Conservation (phyloP, 2,888 invertebrate species). For the Drosophila kokeensis region DNA sequence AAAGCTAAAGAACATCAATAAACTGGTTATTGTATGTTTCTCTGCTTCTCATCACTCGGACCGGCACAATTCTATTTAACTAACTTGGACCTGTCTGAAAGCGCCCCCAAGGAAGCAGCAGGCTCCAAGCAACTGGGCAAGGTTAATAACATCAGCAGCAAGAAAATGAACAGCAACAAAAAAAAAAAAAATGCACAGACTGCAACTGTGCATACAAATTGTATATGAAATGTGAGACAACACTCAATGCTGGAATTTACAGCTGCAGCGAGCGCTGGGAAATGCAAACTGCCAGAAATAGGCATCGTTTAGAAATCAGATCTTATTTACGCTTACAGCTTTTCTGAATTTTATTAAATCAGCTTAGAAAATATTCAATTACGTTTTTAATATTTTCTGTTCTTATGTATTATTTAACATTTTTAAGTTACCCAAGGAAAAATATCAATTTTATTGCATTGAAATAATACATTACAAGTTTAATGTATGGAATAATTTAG, state of each 20-base stretch:
- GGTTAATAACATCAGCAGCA: conserved; percentile 61
- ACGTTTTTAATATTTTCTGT: background rate
- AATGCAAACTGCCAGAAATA: background rate
- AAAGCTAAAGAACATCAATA: conserved; percentile 61
- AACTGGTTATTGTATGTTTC: conserved; percentile 57
- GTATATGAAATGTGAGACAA: conserved; percentile 47
- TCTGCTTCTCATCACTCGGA: conserved; percentile 24
- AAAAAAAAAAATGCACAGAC: conserved; percentile 23
- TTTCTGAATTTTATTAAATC: background rate
- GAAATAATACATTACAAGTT: background rate
- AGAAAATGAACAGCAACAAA: conserved; percentile 11
- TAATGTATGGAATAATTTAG: background rate
- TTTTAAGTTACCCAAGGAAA: background rate
- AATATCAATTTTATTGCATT: background rate
- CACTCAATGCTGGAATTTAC: conserved; percentile 21
- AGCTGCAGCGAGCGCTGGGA: background rate
- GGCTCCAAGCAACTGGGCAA: conserved; percentile 43
- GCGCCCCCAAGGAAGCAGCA: conserved; percentile 44
- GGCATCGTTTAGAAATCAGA: background rate
- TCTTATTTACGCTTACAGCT: background rate
- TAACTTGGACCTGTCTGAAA: conserved; percentile 50
- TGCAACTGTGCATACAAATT: conserved; percentile 63
- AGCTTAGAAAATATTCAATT: background rate
- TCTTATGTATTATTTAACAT: background rate
- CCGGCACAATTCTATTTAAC: conserved; percentile 64